Evolutionary conservation across 64 coral and sea anemone species (phyloP).

Genomic region (Montipora efflorescens): DNA sequence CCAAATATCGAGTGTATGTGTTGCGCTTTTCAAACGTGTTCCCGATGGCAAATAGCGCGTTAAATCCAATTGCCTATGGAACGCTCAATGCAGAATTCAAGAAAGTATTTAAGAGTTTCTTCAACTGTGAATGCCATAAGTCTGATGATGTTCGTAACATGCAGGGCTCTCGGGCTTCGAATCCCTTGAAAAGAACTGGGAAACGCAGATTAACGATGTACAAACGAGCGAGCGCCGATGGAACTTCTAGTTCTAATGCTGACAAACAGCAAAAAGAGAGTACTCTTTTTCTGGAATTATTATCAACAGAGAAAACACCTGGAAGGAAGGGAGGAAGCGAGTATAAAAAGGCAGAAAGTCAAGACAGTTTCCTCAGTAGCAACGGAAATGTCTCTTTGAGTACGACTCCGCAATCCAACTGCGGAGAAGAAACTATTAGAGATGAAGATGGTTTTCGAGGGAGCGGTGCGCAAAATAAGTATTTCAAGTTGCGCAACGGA

Average conservation of each 20-base stretch:
- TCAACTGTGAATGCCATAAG: slow-evolving; percentile 70
- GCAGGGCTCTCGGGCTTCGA: neutral
- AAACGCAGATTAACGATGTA: slow-evolving; percentile 62
- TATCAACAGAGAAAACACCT: neutral
- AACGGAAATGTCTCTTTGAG: neutral
- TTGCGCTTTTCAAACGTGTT: slow-evolving; percentile 92
- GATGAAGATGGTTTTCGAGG: neutral
- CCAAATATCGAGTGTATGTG: slow-evolving; percentile 76
- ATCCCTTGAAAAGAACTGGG: neutral
- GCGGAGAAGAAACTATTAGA: neutral
- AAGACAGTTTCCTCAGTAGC: neutral
- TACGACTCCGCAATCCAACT: neutral
- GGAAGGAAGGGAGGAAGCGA: neutral
- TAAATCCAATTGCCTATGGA: slow-evolving; percentile 92
- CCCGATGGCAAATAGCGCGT: slow-evolving; percentile 92
- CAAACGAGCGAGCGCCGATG: slow-evolving; percentile 8
- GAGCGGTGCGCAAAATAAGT: neutral
- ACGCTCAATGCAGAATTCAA: slow-evolving; percentile 93
- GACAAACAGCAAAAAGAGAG: slow-evolving; percentile 15
- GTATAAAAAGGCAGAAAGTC: neutral
- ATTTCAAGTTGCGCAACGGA: neutral
- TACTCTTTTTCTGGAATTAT: neutral
- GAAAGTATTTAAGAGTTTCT: slow-evolving; percentile 86
- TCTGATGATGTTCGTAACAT: neutral
- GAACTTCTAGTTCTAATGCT: neutral